Base-by-base conservation (phyloP, 1,140 invertebrate species). In the Holcopasites calliopsidis region DNA sequence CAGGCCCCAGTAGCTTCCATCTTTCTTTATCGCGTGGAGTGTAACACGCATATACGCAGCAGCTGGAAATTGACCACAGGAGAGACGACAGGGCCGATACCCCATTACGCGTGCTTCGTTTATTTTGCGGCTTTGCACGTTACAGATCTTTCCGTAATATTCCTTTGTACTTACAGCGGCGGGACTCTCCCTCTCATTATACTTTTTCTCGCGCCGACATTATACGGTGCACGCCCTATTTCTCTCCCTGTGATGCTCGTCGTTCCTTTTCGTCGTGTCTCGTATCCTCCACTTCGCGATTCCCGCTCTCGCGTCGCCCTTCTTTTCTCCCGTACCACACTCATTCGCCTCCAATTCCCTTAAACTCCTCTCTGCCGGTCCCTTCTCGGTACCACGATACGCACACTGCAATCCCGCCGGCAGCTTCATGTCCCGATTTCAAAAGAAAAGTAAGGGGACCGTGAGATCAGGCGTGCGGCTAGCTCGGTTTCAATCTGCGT, bases 51-150 rank as follows among this genome's bases (percentile, higher is more conserved):
- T 83, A n/a, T n/a, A 72, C 80, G 61, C n/a, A 57, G 49, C 92
- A 93, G 69, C 44, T 91, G 93, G 38, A 64, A 26, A 16, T 23
- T 38, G 26, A 92, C 47, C 23, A 40, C 8, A 35, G 23, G 60
- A n/a, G 23, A 65, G 28, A 13, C 40, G 26, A 76, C 60, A 35
- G 42, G 21, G 2, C 23, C 68, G 54, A 81, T 70, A 58, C 77
- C 54, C 38, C 74, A 77, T 76, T 79, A 76, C 76, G 55, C 42
- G 28, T 44, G 47, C 11, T 26, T 81, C 76, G 79, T 76, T 68
- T 76, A 77, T 84, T 82, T 79, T 81, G 78, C 69, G 72, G 64
- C 75, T 83, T 85, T 73, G 49, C 77, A 50, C 71, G 57, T 85
- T 81, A 83, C 77, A 82, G 84, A 85, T 85, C 73, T 82, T 74